Conservation (phyloP, 1,140 invertebrate species). For the Drosophila nigrodunni region DNA sequence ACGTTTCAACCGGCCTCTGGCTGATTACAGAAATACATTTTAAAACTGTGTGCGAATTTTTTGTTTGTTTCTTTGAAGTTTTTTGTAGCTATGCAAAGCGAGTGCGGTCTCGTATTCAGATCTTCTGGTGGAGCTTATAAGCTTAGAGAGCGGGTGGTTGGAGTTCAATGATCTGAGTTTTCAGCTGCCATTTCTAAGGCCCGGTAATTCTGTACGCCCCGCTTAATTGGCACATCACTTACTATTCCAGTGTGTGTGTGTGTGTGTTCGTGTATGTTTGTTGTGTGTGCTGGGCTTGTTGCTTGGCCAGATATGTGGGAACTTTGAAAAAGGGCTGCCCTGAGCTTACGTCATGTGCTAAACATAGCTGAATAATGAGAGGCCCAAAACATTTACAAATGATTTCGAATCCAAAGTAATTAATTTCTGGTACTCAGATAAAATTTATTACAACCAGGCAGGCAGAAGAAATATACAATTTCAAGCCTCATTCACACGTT, state of each 20-base stretch:
- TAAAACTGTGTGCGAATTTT: constrained; percentile 63
- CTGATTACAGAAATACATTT: constrained; percentile 71
- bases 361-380: constrained; percentile 38
- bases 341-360: constrained; percentile 66
- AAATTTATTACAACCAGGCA: constrained; percentile 48
- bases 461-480: constrained; percentile 37
- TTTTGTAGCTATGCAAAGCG: constrained; percentile 63
- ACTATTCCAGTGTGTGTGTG: neutral
- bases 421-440: constrained; percentile 57
- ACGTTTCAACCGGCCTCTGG: constrained; percentile 16
- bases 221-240: constrained; percentile 56
- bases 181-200: constrained; percentile 42
- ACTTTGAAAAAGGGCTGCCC: constrained; percentile 42
- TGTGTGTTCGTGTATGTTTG: neutral
- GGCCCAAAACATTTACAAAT: constrained; percentile 27
- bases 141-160: constrained; percentile 28
- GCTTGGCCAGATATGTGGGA: constrained; percentile 23
- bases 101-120: constrained; percentile 48
- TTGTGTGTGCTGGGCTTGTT: neutral
- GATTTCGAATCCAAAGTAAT: constrained; percentile 31
- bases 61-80: constrained; percentile 3
- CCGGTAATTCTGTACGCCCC: constrained; percentile 40
- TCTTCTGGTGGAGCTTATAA: constrained; percentile 21
- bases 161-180: constrained; percentile 73
- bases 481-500: constrained; percentile 28